These are phyloP conservation scores for Cryptus viduatorius DNA, from an alignment of 2,888 invertebrate genomes.

Conservation along the genomic window DNA sequence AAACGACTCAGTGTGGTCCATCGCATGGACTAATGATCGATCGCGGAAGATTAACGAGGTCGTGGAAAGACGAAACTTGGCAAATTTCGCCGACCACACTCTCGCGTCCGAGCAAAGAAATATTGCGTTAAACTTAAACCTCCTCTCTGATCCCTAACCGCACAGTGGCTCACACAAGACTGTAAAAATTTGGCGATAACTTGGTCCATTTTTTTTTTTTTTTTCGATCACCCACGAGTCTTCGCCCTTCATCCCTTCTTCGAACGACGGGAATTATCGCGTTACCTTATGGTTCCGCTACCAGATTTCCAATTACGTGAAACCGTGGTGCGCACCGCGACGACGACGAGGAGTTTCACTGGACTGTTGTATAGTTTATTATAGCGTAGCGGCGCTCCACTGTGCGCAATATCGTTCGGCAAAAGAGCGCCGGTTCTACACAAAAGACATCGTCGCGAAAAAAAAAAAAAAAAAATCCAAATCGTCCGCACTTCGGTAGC, in stretches of 20 bases:
- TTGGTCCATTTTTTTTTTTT: slow-evolving; percentile 32
- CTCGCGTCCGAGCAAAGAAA: slow-evolving; percentile 38
- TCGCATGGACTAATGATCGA: slow-evolving; percentile 64
- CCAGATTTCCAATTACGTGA: slow-evolving; percentile 71
- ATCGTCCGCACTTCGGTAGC: background rate
- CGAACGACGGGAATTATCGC: slow-evolving; percentile 76
- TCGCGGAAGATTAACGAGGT: slow-evolving; percentile 62
- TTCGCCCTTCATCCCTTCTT: slow-evolving; percentile 70
- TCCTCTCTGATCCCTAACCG: slow-evolving; percentile 23
- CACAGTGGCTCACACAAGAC: slow-evolving; percentile 14
- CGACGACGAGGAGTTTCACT: background rate
- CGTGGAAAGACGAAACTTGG: slow-evolving; percentile 44
- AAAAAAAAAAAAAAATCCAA: background rate
- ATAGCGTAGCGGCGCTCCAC: background rate
- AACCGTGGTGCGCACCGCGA: slow-evolving; percentile 6
- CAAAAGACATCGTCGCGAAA: background rate
- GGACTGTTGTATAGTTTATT: background rate
- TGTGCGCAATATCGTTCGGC: slow-evolving; percentile 3
- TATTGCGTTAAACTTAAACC: background rate
- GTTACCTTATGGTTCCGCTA: slow-evolving; percentile 79
- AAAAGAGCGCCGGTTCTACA: background rate
- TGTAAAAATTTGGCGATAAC: slow-evolving; percentile 13
- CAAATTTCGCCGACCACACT: slow-evolving; percentile 64
- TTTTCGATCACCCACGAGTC: slow-evolving; percentile 58
- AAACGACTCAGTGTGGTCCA: slow-evolving; percentile 64